phyloP scores from a whole-genome alignment of 1,140 invertebrate species.

The Diabrotica virgifera region DNA sequence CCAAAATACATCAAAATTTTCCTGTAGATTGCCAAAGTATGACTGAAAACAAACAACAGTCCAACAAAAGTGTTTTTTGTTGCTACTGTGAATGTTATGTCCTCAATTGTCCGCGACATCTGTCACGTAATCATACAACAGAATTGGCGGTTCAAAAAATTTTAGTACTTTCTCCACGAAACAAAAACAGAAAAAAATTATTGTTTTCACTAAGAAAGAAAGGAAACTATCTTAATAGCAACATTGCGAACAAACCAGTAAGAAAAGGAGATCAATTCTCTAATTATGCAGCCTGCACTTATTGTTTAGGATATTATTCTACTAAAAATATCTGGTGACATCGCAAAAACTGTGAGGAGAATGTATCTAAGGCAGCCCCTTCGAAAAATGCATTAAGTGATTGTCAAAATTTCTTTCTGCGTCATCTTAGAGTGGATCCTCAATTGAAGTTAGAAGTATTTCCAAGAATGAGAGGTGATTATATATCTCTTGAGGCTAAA shows the following conservation, averaged over 20 bases:
- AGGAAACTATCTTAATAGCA: conserved; percentile 5
- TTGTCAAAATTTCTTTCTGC: conserved; percentile 7
- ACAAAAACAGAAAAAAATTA: conserved; percentile 7
- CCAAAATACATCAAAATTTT: too few species aligned
- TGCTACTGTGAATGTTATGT: too few species aligned
- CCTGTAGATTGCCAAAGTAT: too few species aligned
- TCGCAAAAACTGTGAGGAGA: conserved; percentile 11
- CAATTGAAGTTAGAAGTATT: conserved; percentile 22
- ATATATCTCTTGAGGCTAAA: conserved; percentile 30
- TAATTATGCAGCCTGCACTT: conserved; percentile 7
- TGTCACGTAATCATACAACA: background rate
- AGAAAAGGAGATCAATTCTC: background rate
- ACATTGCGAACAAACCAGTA: background rate
- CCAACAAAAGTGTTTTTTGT: too few species aligned
- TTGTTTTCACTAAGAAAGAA: conserved; percentile 13
- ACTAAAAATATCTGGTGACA: conserved; percentile 5
- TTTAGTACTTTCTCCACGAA: background rate
- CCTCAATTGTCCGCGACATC: too few species aligned
- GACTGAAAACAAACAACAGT: too few species aligned
- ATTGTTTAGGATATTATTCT: conserved; percentile 15
- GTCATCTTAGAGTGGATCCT: background rate
- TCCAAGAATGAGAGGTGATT: conserved; percentile 26
- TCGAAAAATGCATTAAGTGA: background rate
- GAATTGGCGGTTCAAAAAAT: conserved; percentile 10
- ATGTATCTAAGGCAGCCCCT: background rate